phyloP scores from a whole-genome alignment of 2,113 vertebrate species.

The Tautogolabrus adspersus region DNA sequence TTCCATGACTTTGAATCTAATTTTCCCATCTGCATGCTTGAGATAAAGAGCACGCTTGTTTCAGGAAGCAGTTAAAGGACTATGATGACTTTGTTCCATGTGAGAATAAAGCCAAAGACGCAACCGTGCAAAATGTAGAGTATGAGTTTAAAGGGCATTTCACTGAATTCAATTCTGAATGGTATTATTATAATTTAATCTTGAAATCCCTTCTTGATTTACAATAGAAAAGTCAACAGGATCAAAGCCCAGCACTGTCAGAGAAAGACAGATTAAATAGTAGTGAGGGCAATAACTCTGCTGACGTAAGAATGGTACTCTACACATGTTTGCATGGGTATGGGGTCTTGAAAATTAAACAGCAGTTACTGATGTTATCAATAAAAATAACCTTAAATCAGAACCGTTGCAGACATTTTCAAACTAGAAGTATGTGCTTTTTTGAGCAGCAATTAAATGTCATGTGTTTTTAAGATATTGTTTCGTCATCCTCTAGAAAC shows the following conservation, averaged over 20 bases:
- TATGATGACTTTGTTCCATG: constrained; percentile 10
- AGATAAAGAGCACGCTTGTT: constrained; percentile 29
- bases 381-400: not conserved
- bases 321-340: too few species aligned
- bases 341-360: too few species aligned
- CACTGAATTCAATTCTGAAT: not conserved
- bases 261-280: not conserved
- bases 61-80: not conserved
- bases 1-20: constrained; percentile 19
- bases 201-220: not conserved
- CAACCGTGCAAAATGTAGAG: not conserved
- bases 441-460: too few species aligned
- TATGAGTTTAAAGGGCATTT: too few species aligned
- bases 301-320: not conserved
- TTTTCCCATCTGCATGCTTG: constrained; percentile 11
- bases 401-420: too few species aligned
- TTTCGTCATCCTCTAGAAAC: too few species aligned
- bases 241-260: not conserved
- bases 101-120: not conserved
- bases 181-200: constrained; percentile 6
- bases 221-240: not conserved
- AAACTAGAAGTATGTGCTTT: too few species aligned
- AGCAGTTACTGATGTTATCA: too few species aligned
- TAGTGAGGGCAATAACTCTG: not conserved
- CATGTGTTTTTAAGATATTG: too few species aligned